phyloP scores from a whole-genome alignment of 2,888 invertebrate species.

The Gymnosoma rotundatum region DNA sequence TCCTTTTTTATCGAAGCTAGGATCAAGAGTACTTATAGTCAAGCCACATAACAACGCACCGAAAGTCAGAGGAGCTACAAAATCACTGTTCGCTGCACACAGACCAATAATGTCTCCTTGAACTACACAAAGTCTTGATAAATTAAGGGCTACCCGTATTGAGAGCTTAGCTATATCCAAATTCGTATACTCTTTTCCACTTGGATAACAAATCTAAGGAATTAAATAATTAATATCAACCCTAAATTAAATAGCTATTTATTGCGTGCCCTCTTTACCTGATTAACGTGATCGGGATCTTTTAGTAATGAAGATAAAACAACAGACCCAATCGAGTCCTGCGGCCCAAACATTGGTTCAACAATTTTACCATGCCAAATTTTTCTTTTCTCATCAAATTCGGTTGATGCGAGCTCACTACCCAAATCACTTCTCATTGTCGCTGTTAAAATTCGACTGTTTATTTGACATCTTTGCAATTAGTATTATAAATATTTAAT shows the following conservation, averaged over 20 bases:
- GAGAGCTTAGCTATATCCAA: conserved; percentile 50
- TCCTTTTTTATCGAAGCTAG: conserved; percentile 71
- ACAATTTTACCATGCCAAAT: conserved; percentile 36
- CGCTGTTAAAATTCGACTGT: conserved; percentile 1
- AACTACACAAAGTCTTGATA: conserved; percentile 43
- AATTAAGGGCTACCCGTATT: conserved; percentile 61
- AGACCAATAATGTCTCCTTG: conserved; percentile 71
- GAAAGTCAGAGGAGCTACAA: conserved; percentile 71
- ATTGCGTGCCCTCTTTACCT: conserved; percentile 22
- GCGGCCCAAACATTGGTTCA: not conserved
- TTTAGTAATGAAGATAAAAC: conserved; percentile 13
- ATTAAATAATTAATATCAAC: not conserved
- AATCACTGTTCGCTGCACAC: conserved; percentile 70
- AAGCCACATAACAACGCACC: conserved; percentile 69
- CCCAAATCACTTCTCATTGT: conserved; percentile 15
- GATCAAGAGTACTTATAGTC: conserved; percentile 70
- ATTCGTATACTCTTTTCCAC: conserved; percentile 57
- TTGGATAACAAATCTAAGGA: conserved; percentile 62
- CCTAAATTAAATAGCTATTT: not conserved
- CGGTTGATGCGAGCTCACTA: not conserved
- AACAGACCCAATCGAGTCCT: conserved; percentile 23
- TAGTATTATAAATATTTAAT: not conserved
- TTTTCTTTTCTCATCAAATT: conserved; percentile 20
- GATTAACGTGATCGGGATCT: conserved; percentile 33
- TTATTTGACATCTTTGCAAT: not conserved